Percentiles rank a stretch among this genome's conserved stretches.
phyloP scores from a whole-genome alignment of 1,140 invertebrate species.

The Planococcus citri region DNA sequence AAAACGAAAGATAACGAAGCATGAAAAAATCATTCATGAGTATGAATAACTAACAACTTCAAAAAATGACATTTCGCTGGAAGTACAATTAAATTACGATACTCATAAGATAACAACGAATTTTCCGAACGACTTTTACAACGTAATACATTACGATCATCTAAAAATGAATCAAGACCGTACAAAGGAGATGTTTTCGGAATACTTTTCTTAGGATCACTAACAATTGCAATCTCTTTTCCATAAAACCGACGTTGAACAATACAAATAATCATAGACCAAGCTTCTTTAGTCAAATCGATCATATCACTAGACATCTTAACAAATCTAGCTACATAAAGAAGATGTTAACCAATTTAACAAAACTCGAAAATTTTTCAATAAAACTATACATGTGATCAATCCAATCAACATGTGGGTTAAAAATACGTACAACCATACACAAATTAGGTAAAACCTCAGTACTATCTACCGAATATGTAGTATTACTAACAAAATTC shows the following conservation, averaged over 20 bases:
- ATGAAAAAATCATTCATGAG: slow-evolving; percentile 30
- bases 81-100: slow-evolving; percentile 25
- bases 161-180: slow-evolving; percentile 15
- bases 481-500: too few relatives aligned
- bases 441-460: too few relatives aligned
- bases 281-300: background rate
- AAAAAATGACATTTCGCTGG: slow-evolving; percentile 28
- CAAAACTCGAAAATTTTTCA: background rate
- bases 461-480: too few relatives aligned
- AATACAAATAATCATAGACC: background rate
- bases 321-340: too few relatives aligned
- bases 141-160: slow-evolving; percentile 23
- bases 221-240: background rate
- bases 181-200: background rate
- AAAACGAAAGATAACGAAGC: slow-evolving; percentile 27
- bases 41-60: slow-evolving; percentile 30
- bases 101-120: slow-evolving; percentile 15
- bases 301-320: background rate
- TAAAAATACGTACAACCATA: background rate
- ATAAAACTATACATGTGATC: background rate
- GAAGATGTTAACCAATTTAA: background rate
- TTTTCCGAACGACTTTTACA: slow-evolving; percentile 24
- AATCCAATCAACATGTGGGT: too few relatives aligned
- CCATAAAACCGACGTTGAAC: background rate
- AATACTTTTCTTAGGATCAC: background rate